Base-by-base conservation (phyloP, 2,888 invertebrate genomes). In the Acrobasis repandana region DNA sequence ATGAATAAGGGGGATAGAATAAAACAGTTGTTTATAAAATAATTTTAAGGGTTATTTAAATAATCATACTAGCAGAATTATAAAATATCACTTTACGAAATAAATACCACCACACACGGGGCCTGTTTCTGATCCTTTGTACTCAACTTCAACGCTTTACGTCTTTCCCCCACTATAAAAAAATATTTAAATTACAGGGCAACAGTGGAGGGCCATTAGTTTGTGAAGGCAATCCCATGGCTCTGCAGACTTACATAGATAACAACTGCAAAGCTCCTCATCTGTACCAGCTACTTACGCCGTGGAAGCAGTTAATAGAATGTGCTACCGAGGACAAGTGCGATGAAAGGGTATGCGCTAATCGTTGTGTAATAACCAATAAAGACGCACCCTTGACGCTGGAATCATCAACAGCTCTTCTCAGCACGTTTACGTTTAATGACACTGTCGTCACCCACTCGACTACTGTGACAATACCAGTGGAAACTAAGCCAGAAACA, bases 121-220 rank as follows among this genome's bases (percentile, higher is more conserved):
- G 28, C 28, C 28, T 28, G 28, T 28, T 28, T 28, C 8, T 28
- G 28, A 8, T 28, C 28, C 28, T 6, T 28, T 28, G 6, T 28
- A 28, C 28, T 28, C 28, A 28, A 28, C 8, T 28, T 28, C 8
- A 28, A 5, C 28, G 8, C 28, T 28, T 28, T 28, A 8, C 28
- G 28, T 28, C 28, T 5, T 28, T 2, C 28, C 6, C 6, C 28
- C 28, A 28, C 28, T 28, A 28, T 6, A 28, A 5, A 28, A 28
- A 43, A 56, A 60, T 43, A 34, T 56, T 63, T 63, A 48, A 46
- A 59, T 67, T 67, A 18, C 68, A 92, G 92, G 87, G 87, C 47
- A 90, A 88, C 68, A 79, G 83, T 38, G 92, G 92, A 33, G 90
- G 90, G 9, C 90, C 92, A 10, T 77, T 92, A 0, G 69, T 92